Base-by-base conservation (phyloP, 2,113 vertebrate species). In the Progne subis region DNA sequence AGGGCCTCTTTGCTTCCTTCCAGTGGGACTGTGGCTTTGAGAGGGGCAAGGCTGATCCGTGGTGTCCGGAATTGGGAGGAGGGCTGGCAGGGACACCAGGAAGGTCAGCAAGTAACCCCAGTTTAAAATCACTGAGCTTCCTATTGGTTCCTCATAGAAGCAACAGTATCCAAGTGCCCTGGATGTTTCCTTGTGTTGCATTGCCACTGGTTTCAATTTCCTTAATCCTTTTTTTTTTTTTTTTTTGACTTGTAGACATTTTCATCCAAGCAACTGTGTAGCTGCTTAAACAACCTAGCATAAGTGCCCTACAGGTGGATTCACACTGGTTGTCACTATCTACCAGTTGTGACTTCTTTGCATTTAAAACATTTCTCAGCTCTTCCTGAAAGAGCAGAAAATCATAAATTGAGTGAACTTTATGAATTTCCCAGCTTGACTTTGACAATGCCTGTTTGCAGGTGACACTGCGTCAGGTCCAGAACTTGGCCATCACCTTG, bases 381-480 rank as follows among this genome's bases (percentile, higher is more conserved):
- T 71, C 32, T 63, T 57, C 32, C 21, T 60, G 60, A 56, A 84
- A 44, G 18, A 31, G 31, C 25, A 25, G 21, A 37, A 81, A 59
- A 43, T 53, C 4, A 31, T 9, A 43, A 41, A 59, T 39, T 29
- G 67, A 61, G 39, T 53, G 46, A 11, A 18, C 39, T 44, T 72
- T 9, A 16, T 21, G 4, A 19, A 18, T 49, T 87, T 49, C 32
- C 28, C 26, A 47, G 20, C 77, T 63, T 97, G 28, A 77, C 47
- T 43, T 32, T 76, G 39, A 59, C 28, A 5, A 3, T 55, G 4
- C 8, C 31, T 39, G 13, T 82, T 92, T 97, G 24, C 47, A 99
- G 99, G 97, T 98, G 39, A 98, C 96, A 21, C 71, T 99, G 31
- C 98, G 99, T 44, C 99, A 99, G 64, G 98, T 98, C 61, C 99